Percentiles rank a stretch among this genome's conserved stretches.
phyloP scores from a whole-genome alignment of 2,113 vertebrate species.

The Agelaius phoeniceus region DNA sequence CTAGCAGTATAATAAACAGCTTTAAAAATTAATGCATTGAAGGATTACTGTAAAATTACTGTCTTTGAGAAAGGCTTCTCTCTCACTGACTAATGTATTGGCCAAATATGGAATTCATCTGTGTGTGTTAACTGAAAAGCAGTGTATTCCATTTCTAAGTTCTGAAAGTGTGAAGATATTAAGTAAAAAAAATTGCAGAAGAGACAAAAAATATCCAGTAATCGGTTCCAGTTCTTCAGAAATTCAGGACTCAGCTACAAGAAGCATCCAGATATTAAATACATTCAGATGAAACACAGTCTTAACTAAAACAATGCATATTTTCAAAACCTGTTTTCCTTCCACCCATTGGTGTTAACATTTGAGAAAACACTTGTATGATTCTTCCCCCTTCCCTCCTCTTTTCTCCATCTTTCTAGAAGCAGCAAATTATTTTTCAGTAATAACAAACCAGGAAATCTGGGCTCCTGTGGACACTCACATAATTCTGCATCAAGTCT shows the following conservation, averaged over 20 bases:
- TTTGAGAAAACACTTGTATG: neutral
- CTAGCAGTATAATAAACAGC: neutral
- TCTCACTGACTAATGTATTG: neutral
- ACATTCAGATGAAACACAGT: neutral
- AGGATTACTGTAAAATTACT: neutral
- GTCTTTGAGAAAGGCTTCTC: neutral
- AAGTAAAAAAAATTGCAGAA: neutral
- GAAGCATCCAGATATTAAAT: neutral
- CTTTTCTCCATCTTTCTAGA: neutral
- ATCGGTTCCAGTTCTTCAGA: neutral
- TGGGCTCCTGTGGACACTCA: constrained; percentile 74
- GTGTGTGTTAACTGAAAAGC: neutral
- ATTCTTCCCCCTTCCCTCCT: neutral
- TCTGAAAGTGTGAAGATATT: neutral
- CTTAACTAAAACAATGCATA: neutral
- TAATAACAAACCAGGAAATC: neutral
- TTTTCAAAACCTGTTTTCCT: neutral
- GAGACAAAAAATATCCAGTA: neutral
- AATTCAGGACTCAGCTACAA: neutral
- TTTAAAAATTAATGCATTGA: neutral
- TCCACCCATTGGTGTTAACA: neutral
- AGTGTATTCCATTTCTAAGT: neutral
- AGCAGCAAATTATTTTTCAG: neutral
- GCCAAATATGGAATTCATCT: neutral
- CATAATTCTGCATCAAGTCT: constrained; percentile 95